Evolutionary conservation across 1,140 invertebrate genomes (phyloP), one percentile per base, ranked within the genome.

Genomic region (Magallana angulata): DNA sequence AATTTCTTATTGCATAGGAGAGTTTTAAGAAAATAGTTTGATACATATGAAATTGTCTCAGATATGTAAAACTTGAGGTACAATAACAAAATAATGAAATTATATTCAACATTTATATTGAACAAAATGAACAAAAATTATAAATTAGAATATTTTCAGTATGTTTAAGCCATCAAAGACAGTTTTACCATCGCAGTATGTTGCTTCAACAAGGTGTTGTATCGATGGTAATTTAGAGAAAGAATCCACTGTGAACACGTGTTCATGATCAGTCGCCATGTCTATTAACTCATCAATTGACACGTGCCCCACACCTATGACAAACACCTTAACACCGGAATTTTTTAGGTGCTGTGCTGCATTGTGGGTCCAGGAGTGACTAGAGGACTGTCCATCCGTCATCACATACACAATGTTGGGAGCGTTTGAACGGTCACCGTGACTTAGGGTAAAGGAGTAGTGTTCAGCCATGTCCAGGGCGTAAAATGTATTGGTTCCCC

Each of bases 401-500:
- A 82, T 36, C 0, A 82, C 48, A 57, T 57, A 82, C 9, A 82
- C 81, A 9, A 82, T 82, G 81, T 82, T 82, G 18, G 48, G 81
- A 18, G 81, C 81, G 12, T 57, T 24, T 11, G 48, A 56, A 24
- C 81, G 81, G 81, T 82, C 81, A 7, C 81, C 81, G 18, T 82
- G 14, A 9, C 57, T 2, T 57, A 14, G 1, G 5, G 81, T 82
- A 8, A 82, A 82, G 4, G 85, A 82, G 30, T 88, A 12, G 5
- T 60, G 11, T 16, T 82, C 24, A 14, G 89, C 87, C 48, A 57
- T 87, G 6, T 81, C 57, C 48, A 90, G 58, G 64, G 90, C 90
- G n/a, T 76, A 14, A 18, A 60, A 86, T 1, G 90, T 91, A 80
- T 87, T 83, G 7, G 90, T 91, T 2, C 60, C 58, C 1, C 90